phyloP scores from a whole-genome alignment of 2,888 invertebrate species.

The Anoncus sp. region DNA sequence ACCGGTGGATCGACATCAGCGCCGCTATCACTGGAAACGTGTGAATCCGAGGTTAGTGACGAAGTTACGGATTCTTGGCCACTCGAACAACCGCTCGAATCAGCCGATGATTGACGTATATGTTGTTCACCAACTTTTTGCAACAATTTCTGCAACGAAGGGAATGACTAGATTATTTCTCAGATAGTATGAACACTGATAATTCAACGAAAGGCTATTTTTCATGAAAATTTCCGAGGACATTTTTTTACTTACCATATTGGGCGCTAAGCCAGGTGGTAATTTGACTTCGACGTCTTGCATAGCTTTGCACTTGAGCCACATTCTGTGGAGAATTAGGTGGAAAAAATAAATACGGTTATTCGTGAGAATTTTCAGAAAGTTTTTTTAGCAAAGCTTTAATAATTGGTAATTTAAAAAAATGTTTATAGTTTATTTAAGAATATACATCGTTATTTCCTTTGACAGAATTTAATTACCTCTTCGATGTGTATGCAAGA shows the following conservation, averaged over 20 bases:
- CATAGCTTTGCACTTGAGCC: slow-evolving; percentile 87
- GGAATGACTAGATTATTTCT: slow-evolving; percentile 55
- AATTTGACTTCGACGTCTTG: slow-evolving; percentile 88
- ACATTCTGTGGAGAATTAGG: slow-evolving; percentile 82
- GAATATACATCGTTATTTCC: neutral
- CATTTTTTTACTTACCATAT: slow-evolving; percentile 76
- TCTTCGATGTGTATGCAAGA: slow-evolving; percentile 76
- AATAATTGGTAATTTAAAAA: too few species aligned
- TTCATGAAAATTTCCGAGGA: neutral
- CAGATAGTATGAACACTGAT: slow-evolving; percentile 27
- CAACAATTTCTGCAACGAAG: slow-evolving; percentile 77
- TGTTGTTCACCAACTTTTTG: slow-evolving; percentile 81
- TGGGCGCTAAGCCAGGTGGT: slow-evolving; percentile 86
- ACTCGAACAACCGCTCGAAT: slow-evolving; percentile 86
- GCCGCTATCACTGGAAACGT: slow-evolving; percentile 83
- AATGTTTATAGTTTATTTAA: neutral
- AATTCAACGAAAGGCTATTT: neutral
- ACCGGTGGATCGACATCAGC: slow-evolving; percentile 78
- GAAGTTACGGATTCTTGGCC: slow-evolving; percentile 86
- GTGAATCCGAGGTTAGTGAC: slow-evolving; percentile 84
- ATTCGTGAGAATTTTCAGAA: too few species aligned
- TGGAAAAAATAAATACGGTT: neutral
- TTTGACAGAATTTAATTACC: slow-evolving; percentile 66
- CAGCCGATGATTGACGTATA: slow-evolving; percentile 82
- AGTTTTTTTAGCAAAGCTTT: too few species aligned